Evolutionary conservation across 2,888 invertebrate species (phyloP), one percentile per base, ranked within the genome.

Genomic region (Yponomeuta sedellus): DNA sequence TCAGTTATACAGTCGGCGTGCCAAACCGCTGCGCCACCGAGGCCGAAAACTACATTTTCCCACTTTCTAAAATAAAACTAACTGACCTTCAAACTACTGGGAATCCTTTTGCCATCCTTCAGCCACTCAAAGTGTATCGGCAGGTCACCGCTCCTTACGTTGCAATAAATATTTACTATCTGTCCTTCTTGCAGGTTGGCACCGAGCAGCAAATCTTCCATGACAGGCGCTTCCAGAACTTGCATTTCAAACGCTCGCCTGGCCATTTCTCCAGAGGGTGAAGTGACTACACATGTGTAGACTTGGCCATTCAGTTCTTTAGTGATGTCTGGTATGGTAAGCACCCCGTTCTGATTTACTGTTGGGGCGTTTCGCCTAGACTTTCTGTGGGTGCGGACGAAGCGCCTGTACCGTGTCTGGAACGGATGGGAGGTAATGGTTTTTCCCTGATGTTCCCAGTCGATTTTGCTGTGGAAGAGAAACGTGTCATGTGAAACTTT

Each of bases 81-180:
- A 65, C 40, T 68, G 76, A 94, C 94, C 92, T 94, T 94, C 68
- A 94, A 89, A 70, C 85, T 88, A 70, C 92, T 92, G 10, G 94
- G 92, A 74, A 94, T 93, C 68, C 93, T 89, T 73, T 92, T 92
- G 63, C 93, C 93, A 78, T 94, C 94, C 75, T 94, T 94, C 73
- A 93, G 83, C 94, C 94, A 94, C 68, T 93, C 92, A 76, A 94
- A 94, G 83, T 94, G 94, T 73, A 94, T 94, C 61, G 94, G 94
- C 85, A 94, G 85, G 78, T 94, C 94, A 11, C 94, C 94, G 65
- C 93, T 92, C 62, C 94, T 94, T 0, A 96, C 94, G 72, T 95
- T 95, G 78, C 96, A 96, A 64, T 97, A 95, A 64, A 97, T 95
- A 81, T 97, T 95, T 39, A 96, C 95, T 72, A 97, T 92, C 79